Evolutionary conservation across 2,113 vertebrate genomes (phyloP).

Genomic region (Oncorhynchus masou): DNA sequence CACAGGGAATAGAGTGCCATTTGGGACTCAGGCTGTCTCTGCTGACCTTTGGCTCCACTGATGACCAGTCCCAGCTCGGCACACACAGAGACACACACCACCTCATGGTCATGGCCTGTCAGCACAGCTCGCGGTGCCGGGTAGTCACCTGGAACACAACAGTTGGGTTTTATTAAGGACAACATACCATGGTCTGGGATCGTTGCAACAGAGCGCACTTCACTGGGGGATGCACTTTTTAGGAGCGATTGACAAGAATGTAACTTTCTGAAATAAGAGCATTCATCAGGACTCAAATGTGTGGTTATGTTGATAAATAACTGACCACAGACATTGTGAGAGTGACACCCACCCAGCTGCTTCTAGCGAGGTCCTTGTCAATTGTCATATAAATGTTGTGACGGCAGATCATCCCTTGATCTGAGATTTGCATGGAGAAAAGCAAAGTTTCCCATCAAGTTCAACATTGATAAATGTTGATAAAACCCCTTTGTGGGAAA

Average conservation of each 20-base stretch:
- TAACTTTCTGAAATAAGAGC: too few relatives aligned
- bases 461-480: too few relatives aligned
- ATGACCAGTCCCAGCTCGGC: slow-evolving; percentile 97
- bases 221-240: neutral
- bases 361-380: too few relatives aligned
- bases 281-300: too few relatives aligned
- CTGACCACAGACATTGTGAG: too few relatives aligned
- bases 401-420: too few relatives aligned
- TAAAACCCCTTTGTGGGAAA: too few relatives aligned
- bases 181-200: neutral
- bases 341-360: too few relatives aligned
- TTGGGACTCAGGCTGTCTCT: neutral
- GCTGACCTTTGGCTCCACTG: slow-evolving; percentile 97
- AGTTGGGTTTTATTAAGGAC: neutral
- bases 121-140: slow-evolving; percentile 93
- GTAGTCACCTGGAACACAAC: slow-evolving; percentile 83
- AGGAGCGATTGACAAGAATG: neutral
- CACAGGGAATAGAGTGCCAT: neutral
- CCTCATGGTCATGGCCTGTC: slow-evolving; percentile 96
- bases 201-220: neutral
- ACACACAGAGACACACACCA: slow-evolving; percentile 87
- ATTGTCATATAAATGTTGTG: too few relatives aligned
- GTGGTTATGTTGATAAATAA: too few relatives aligned
- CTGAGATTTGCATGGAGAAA: too few relatives aligned
- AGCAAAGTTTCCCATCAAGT: too few relatives aligned